Base-by-base conservation (phyloP, 2,797 vertebrate genomes). In the Hyperoplus immaculatus region DNA sequence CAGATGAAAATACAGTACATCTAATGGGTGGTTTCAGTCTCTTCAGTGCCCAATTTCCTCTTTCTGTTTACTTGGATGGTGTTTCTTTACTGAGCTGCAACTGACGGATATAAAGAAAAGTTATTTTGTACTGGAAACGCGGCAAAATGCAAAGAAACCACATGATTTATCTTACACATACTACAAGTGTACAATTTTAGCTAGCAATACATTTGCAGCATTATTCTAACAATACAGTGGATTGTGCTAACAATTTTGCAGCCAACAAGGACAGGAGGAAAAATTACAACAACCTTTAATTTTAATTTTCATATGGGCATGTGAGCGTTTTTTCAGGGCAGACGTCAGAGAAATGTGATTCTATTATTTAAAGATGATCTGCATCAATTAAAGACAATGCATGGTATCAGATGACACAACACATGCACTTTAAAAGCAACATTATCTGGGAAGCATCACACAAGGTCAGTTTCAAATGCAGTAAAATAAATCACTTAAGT, bases 401-500 rank as follows among this genome's bases (percentile, higher is more conserved):
- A 69, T n/a, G 54, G 18, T 21, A 50, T 42, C 29, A 45, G 56
- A 47, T 41, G 16, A 64, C 29, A 58, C 1, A 21, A 55, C 39
- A 1, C 7, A 50, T 68, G 54, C 8, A 49, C 47, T 59, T 3
- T 15, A 41, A 64, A 47, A 71, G 43, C 14, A 46, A 63, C n/a
- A 64, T 59, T 54, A 51, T 15, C 49, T 51, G 38, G 9, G 15
- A 61, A 56, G 51, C 38, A n/a, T n/a, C n/a, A n/a, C n/a, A n/a
- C n/a, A 49, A 61, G 4, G 73, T 62, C 57, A 74, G 8, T 71
- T 77, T 64, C 18, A 36, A 47, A 4, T 21, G 6, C 46, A 71
- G 41, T 36, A n/a, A 74, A 69, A 57, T 39, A 70, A 53, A 68
- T 29, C 46, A 68, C 12, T n/a, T 59, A 77, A 78, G 16, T 1